Percentiles rank a stretch among this genome's conserved stretches.
Conservation (phyloP, 1,140 invertebrate species). For the Antheraea mylitta region DNA sequence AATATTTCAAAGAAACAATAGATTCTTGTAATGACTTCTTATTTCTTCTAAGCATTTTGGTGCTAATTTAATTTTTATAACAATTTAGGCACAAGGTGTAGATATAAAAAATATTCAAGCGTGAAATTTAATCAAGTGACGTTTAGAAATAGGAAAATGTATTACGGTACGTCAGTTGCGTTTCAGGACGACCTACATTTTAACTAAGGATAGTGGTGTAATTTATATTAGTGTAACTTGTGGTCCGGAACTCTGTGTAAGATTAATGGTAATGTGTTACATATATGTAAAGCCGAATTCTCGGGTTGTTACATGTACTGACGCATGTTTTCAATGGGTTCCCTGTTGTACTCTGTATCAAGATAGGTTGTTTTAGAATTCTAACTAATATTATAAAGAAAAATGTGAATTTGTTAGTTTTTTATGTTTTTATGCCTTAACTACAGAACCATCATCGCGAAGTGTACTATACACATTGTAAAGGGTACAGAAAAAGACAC, state of each 20-base stretch:
- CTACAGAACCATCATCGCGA: no score
- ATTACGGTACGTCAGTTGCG: background rate
- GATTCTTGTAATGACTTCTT: no score
- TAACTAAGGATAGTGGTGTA: background rate
- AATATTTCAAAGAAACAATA: no score
- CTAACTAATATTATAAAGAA: background rate
- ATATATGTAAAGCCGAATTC: background rate
- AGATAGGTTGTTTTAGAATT: background rate
- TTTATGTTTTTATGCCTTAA: no score
- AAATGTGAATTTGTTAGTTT: no score
- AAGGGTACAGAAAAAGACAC: no score
- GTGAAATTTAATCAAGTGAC: background rate
- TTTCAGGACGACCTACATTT: background rate
- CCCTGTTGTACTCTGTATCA: background rate
- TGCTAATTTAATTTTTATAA: background rate
- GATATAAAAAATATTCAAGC: background rate
- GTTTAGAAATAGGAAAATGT: background rate
- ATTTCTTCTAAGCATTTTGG: background rate
- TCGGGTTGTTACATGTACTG: background rate
- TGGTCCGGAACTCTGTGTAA: background rate
- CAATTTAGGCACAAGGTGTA: background rate
- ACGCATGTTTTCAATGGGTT: background rate
- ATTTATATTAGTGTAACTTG: conserved; percentile 2
- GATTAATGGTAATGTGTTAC: background rate
- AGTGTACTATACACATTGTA: no score